phyloP scores from a whole-genome alignment of 2,888 invertebrate species.

The Mystacides longicornis region DNA sequence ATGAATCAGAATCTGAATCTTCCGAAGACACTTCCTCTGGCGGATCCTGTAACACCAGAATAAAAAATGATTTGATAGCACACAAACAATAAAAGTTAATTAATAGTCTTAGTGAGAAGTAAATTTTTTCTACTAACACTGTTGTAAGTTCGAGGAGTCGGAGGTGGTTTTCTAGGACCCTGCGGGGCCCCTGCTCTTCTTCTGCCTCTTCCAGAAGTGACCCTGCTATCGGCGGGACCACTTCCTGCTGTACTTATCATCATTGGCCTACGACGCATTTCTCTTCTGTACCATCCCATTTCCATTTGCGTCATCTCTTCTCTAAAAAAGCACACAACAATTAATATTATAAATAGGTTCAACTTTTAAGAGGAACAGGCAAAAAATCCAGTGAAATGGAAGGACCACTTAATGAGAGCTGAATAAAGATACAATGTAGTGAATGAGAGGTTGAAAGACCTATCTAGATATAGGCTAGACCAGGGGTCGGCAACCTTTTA shows the following conservation, averaged over 20 bases:
- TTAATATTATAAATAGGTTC: too few species aligned
- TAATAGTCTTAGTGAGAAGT: background rate
- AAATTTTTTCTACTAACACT: conserved; percentile 6
- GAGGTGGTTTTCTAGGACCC: conserved; percentile 3
- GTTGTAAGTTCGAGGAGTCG: conserved; percentile 8
- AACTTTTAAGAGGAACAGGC: too few species aligned
- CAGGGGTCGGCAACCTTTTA: too few species aligned
- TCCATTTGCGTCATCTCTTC: conserved; percentile 50
- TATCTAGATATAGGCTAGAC: too few species aligned
- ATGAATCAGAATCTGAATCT: conserved; percentile 32
- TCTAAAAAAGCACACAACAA: conserved; percentile 29
- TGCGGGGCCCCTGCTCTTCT: conserved; percentile 22
- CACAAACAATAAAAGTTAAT: background rate
- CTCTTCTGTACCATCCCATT: conserved; percentile 61
- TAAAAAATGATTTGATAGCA: conserved; percentile 16
- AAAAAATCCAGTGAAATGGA: too few species aligned
- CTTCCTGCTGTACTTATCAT: conserved; percentile 45
- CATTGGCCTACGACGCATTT: conserved; percentile 69
- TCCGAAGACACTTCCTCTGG: conserved; percentile 29
- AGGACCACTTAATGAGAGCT: too few species aligned
- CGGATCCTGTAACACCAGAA: conserved; percentile 26
- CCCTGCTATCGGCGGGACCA: conserved; percentile 27
- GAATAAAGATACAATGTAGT: too few species aligned
- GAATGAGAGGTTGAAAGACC: too few species aligned
- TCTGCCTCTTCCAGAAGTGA: background rate